Evolutionary conservation across 2,113 vertebrate genomes (phyloP).

Genomic region (Tamias sibiricus): DNA sequence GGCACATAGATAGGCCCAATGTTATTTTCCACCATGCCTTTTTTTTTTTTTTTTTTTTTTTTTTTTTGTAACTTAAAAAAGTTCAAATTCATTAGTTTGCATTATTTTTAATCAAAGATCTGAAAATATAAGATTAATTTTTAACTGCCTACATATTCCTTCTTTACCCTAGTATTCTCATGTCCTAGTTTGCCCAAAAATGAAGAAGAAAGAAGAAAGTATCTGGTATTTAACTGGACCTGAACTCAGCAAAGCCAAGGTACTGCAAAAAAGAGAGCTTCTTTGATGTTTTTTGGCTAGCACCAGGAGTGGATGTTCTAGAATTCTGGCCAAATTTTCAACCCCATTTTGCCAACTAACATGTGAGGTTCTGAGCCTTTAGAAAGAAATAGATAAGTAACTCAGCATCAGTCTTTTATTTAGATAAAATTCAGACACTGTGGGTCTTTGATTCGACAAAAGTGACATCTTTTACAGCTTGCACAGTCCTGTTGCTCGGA

Average conservation of each 20-base stretch:
- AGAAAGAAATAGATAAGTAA: conserved; percentile 61
- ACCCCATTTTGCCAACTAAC: conserved; percentile 56
- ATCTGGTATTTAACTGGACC: conserved; percentile 46
- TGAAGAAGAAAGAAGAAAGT: conserved; percentile 55
- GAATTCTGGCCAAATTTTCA: conserved; percentile 68
- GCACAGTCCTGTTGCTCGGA: conserved; percentile 47
- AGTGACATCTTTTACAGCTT: conserved; percentile 38
- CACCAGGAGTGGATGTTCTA: conserved; percentile 54
- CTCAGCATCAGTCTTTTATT: conserved; percentile 12
- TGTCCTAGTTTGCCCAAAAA: background rate
- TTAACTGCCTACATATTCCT: background rate
- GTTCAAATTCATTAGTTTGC: conserved; percentile 28
- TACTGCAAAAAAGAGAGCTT: conserved; percentile 59
- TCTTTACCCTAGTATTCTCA: background rate
- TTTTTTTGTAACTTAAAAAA: conserved; percentile 53
- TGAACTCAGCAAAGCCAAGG: conserved; percentile 50
- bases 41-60: conserved; percentile 48
- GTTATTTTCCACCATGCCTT: background rate
- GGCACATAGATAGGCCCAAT: background rate
- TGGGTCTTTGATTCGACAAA: background rate
- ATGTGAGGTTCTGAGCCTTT: conserved; percentile 60
- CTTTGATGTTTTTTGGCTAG: conserved; percentile 72
- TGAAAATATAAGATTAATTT: conserved; percentile 54
- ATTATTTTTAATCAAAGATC: conserved; percentile 29
- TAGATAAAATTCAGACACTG: background rate